Evolutionary conservation across 2,797 vertebrate species (phyloP).

Genomic region (Sylvilagus floridanus): DNA sequence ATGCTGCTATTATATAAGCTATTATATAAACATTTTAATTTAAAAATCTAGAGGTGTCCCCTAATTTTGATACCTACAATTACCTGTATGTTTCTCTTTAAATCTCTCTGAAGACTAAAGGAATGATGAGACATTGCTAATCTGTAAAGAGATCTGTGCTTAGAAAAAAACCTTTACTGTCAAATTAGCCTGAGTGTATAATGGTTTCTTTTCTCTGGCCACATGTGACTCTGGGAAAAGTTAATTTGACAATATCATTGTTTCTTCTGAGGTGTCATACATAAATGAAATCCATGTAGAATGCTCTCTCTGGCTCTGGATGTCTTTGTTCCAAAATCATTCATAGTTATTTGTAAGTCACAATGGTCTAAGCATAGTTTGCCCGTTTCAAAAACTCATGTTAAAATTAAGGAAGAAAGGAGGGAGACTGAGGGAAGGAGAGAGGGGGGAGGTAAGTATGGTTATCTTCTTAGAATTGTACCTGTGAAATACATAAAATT

Average conservation of each 20-base stretch:
- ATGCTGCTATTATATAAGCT: not conserved
- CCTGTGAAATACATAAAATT: too few relatives aligned
- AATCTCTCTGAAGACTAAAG: not conserved
- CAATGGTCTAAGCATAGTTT: too few relatives aligned
- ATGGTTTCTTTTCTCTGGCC: not conserved
- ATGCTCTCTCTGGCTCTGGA: not conserved
- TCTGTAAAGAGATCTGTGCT: not conserved
- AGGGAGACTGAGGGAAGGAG: too few relatives aligned
- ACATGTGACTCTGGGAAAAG: conserved; percentile 26
- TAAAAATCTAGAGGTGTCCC: not conserved
- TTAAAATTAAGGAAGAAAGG: too few relatives aligned
- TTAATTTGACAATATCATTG: not conserved
- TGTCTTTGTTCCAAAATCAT: not conserved
- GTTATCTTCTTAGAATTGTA: too few relatives aligned
- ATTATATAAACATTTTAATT: not conserved
- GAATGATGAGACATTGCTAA: not conserved
- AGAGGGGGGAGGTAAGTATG: too few relatives aligned
- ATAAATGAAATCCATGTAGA: not conserved
- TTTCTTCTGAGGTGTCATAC: not conserved
- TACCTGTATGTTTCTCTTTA: not conserved
- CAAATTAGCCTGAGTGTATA: not conserved
- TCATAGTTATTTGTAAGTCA: not conserved
- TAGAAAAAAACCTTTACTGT: not conserved
- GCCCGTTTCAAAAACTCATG: too few relatives aligned
- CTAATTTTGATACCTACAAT: not conserved